Evolutionary conservation across 2,888 invertebrate species (phyloP).

Genomic region (Volucella bombylans): DNA sequence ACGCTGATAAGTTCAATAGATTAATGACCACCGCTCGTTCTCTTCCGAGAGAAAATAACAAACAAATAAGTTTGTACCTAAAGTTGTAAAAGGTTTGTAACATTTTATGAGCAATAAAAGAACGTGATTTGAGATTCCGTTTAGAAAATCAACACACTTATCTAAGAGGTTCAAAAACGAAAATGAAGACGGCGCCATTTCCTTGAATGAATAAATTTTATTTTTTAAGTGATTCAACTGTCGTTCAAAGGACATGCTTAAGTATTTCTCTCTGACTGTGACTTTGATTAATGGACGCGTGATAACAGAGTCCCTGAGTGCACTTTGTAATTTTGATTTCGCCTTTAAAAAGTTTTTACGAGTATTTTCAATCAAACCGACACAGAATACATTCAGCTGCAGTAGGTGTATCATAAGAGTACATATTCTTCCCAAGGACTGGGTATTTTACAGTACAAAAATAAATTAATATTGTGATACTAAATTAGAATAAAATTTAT

Average conservation of each 20-base stretch:
- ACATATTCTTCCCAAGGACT: no score
- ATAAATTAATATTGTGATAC: no score
- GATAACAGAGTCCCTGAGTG: not conserved
- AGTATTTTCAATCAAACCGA: no score
- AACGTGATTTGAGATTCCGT: slow-evolving; percentile 56
- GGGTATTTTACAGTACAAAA: no score
- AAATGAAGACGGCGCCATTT: slow-evolving; percentile 55
- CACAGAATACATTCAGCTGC: no score
- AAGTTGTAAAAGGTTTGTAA: slow-evolving; percentile 59
- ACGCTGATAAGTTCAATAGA: slow-evolving; percentile 64
- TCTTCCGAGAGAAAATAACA: slow-evolving; percentile 13
- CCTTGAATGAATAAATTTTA: slow-evolving; percentile 27
- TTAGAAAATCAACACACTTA: slow-evolving; percentile 57
- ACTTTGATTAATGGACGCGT: slow-evolving; percentile 12
- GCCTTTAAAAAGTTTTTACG: no score
- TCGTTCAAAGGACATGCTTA: slow-evolving; percentile 19
- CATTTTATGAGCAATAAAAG: slow-evolving; percentile 60
- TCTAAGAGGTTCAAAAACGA: slow-evolving; percentile 38
- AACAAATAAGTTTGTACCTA: slow-evolving; percentile 47
- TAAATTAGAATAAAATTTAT: no score
- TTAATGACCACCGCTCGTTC: slow-evolving; percentile 55
- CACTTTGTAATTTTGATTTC: not conserved
- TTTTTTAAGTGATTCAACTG: slow-evolving; percentile 13
- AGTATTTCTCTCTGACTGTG: slow-evolving; percentile 20
- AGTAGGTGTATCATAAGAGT: no score